Conservation (phyloP, 2,113 vertebrate genomes). For the Platanista minor region DNA sequence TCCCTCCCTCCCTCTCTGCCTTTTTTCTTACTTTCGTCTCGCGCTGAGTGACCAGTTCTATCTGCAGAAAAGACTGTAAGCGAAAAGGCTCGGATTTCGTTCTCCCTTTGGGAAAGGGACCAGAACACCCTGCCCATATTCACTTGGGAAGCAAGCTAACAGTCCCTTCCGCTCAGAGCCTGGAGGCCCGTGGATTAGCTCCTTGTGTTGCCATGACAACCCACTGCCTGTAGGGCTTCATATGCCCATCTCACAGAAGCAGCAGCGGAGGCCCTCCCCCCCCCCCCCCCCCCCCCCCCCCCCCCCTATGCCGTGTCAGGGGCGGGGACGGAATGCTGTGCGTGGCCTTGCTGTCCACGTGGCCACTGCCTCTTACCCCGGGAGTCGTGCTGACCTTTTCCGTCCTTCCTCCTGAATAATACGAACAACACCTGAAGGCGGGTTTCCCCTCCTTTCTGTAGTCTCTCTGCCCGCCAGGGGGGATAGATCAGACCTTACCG, state of each 20-base stretch:
- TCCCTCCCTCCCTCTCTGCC: too few species aligned
- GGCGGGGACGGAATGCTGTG: not conserved
- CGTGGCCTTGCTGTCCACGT: accelerated
- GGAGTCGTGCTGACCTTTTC: accelerated
- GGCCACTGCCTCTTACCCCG: not conserved
- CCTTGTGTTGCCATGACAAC: not conserved
- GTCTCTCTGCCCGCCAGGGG: not conserved
- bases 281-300: too few species aligned
- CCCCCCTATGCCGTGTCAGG: not conserved
- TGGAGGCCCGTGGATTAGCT: accelerated
- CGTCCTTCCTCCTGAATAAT: not conserved
- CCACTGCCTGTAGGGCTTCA: accelerated
- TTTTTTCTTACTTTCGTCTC: not conserved
- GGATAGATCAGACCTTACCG: not conserved
- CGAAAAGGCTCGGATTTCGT: not conserved
- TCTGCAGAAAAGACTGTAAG: not conserved
- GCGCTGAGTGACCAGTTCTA: not conserved
- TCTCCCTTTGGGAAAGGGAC: too few species aligned
- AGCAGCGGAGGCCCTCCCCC: not conserved
- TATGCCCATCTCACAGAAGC: not conserved
- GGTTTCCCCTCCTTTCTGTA: not conserved
- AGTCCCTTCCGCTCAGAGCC: accelerated
- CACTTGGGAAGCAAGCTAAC: not conserved
- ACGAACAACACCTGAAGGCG: not conserved
- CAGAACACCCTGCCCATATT: not conserved